Percentiles rank a stretch among this genome's conserved stretches.
Evolutionary conservation across 2,797 vertebrate genomes (phyloP).

Genomic region (Enteromius argenteus): DNA sequence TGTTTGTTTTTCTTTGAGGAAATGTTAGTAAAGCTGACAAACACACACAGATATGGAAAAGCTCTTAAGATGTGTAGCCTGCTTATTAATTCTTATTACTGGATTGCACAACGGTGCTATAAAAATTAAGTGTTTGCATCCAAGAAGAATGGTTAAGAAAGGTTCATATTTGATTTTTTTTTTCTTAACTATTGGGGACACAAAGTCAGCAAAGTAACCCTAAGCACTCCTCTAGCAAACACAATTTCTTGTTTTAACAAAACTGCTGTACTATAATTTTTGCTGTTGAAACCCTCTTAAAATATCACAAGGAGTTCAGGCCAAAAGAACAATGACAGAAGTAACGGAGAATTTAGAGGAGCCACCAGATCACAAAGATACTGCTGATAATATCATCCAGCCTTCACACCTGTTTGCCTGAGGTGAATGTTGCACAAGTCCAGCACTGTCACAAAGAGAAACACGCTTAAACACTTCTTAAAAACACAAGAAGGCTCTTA

Average conservation of each 20-base stretch:
- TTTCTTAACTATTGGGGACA: neutral
- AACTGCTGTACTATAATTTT: neutral
- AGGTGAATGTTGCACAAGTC: neutral
- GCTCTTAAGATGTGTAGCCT: neutral
- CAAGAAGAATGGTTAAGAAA: neutral
- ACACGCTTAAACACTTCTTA: neutral
- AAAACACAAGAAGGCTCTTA: neutral
- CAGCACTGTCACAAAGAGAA: neutral
- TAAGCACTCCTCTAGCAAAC: neutral
- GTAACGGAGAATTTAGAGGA: neutral
- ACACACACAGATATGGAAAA: neutral
- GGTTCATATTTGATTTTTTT: too few species aligned
- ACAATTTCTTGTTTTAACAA: neutral
- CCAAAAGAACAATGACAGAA: neutral
- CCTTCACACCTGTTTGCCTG: conserved; percentile 19
- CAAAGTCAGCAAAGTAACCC: neutral
- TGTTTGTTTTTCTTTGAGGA: conserved; percentile 4
- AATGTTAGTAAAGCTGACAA: neutral
- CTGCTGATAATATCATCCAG: neutral
- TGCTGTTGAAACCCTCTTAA: neutral
- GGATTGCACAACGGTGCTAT: neutral
- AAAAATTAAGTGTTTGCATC: neutral
- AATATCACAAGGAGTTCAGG: neutral
- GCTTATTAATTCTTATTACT: neutral
- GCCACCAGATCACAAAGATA: neutral